Evolutionary conservation across 2,888 invertebrate genomes (phyloP).

Genomic region (Drosophila testacea): DNA sequence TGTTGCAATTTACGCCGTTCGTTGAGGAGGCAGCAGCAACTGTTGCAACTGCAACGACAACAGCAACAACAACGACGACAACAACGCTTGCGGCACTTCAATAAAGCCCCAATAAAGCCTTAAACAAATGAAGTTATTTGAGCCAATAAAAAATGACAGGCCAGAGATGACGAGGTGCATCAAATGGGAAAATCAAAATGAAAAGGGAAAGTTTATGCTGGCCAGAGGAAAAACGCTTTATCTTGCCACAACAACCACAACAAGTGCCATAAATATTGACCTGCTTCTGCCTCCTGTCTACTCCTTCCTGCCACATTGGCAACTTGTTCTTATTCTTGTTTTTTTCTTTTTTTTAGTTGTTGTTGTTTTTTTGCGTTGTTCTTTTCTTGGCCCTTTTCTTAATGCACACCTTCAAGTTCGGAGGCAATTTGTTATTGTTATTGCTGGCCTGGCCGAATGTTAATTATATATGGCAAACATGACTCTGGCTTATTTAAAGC

Average conservation of each 20-base stretch:
- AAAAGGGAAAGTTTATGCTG: conserved; percentile 66
- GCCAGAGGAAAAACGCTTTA: conserved; percentile 31
- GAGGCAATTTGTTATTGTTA: conserved; percentile 73
- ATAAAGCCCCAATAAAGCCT: conserved; percentile 64
- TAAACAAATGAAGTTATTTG: conserved; percentile 79
- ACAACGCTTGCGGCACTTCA: conserved; percentile 57
- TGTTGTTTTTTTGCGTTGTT: conserved; percentile 24
- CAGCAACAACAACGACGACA: conserved; percentile 7
- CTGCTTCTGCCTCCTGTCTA: conserved; percentile 29
- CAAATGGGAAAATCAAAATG: conserved; percentile 44
- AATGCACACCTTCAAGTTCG: conserved; percentile 62
- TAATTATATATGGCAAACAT: conserved; percentile 64
- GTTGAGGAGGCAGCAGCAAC: conserved; percentile 24
- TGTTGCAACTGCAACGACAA: conserved; percentile 14
- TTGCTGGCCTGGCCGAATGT: conserved; percentile 42
- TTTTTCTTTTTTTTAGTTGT: conserved; percentile 20
- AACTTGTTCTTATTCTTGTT: conserved; percentile 17
- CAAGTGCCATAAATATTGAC: conserved; percentile 72
- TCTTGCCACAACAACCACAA: conserved; percentile 22
- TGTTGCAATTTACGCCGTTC: conserved; percentile 67
- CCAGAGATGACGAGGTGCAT: conserved; percentile 45
- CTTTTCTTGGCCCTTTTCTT: conserved; percentile 36
- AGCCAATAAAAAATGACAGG: conserved; percentile 71
- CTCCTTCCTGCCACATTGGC: conserved; percentile 19
- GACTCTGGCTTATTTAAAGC: conserved; percentile 69